Base-by-base conservation (phyloP, 2,113 vertebrate genomes). In the Argyrosomus japonicus region DNA sequence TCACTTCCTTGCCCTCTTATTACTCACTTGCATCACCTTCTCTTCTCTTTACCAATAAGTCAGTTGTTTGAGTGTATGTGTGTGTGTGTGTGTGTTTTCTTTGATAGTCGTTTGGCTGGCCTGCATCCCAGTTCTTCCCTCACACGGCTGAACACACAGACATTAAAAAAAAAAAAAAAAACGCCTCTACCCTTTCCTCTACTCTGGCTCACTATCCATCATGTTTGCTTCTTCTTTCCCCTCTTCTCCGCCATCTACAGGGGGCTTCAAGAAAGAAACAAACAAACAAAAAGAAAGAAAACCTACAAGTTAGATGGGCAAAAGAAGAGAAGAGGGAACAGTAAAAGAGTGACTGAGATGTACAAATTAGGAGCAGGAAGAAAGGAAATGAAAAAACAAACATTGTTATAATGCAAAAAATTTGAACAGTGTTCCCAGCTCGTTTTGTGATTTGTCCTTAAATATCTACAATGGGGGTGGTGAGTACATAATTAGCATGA, bases 31-130 rank as follows among this genome's bases (percentile, higher is more conserved):
- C 75, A 54, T 86, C 72, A 65, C 79, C 23, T 56, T 57, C 43
- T 32, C 56, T 64, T 65, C 56, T 68, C 80, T 54, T 64, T 68
- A 60, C 74, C 79, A 62, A 69, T 27, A 47, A 79, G 61, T n/a
- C 56, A 54, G 68, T 76, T 75, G 74, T 75, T 64, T 82, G 69
- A 18, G 69, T 50, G 68, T 12, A 68, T 57, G 75, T n/a, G 57
- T 47, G 72, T 32, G 43, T 21, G 69, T n/a, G 69, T 54, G 68
- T 15, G 48, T 82, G 82, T 79, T 85, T 86, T 81, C 84, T 87
- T 84, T 90, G 62, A 85, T 75, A 79, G 81, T 83, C 53, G 72
- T 85, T 77, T 63, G 53, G 61, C 80, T 81, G 82, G 84, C 83
- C 83, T 63, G 53, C 48, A 51, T 89, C 82, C 89, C 89, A 76